Evolutionary conservation across 2,113 vertebrate genomes (phyloP).

Genomic region (Solenodon paradoxus): DNA sequence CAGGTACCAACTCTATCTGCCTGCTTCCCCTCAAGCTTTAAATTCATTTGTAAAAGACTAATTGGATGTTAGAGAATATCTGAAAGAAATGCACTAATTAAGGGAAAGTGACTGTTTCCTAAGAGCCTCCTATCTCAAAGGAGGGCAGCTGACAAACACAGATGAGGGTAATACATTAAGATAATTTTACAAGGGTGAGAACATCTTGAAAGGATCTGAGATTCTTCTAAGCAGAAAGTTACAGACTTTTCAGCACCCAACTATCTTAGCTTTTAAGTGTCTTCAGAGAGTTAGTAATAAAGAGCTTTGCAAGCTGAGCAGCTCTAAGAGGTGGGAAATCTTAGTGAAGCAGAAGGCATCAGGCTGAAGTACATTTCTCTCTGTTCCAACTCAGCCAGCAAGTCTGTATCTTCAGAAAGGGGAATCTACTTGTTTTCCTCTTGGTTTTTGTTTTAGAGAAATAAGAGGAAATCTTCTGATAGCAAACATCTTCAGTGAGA

Average conservation of each 20-base stretch:
- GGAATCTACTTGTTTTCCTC: background rate
- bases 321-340: background rate
- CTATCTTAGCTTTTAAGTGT: background rate
- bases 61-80: background rate
- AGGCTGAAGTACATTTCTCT: background rate
- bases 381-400: background rate
- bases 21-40: background rate
- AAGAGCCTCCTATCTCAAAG: conserved; percentile 1
- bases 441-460: background rate
- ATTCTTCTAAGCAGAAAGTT: background rate
- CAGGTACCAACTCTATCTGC: background rate
- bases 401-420: background rate
- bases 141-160: background rate
- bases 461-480: background rate
- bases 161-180: background rate
- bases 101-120: background rate
- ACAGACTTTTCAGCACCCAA: background rate
- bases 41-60: background rate
- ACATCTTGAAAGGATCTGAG: background rate
- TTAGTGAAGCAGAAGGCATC: background rate
- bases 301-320: background rate
- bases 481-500: background rate
- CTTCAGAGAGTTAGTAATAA: background rate
- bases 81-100: background rate
- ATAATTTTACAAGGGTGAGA: background rate